Conservation (phyloP, 2,888 invertebrate genomes). For the Oscheius sp. region DNA sequence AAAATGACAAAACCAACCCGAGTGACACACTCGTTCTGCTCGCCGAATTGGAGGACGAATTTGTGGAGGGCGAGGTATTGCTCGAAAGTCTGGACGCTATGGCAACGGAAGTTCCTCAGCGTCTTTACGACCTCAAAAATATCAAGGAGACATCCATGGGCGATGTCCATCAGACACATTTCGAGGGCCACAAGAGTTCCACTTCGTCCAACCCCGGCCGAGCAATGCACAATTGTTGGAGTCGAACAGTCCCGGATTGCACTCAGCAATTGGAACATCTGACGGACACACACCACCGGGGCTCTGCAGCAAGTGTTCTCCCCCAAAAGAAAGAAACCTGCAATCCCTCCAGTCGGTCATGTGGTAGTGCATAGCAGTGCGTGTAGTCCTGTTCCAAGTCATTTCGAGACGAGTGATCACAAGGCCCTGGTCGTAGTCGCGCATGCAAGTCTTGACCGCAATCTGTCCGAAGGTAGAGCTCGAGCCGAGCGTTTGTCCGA, state of each 20-base stretch:
- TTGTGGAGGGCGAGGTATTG: conserved; percentile 45
- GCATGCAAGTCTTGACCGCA: not conserved
- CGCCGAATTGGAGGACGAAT: conserved; percentile 39
- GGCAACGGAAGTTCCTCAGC: conserved; percentile 31
- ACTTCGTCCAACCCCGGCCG: conserved; percentile 41
- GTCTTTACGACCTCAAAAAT: conserved; percentile 32
- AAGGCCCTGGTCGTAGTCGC: not conserved
- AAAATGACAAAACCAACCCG: too few species aligned
- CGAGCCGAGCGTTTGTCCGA: not conserved
- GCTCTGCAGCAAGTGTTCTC: too few species aligned
- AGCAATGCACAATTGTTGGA: conserved; percentile 41
- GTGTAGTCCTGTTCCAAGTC: conserved; percentile 21
- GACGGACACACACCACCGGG: not conserved
- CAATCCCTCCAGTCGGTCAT: conserved; percentile 47
- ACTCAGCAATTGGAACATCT: conserved; percentile 2
- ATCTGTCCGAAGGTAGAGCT: not conserved
- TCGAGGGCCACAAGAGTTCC: conserved; percentile 25
- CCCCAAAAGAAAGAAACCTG: too few species aligned
- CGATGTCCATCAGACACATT: conserved; percentile 22
- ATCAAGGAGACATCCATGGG: not conserved
- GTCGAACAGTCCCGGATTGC: not conserved
- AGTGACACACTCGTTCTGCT: too few species aligned
- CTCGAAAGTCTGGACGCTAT: conserved; percentile 40
- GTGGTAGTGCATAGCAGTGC: conserved; percentile 35
- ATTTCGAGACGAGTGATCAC: conserved; percentile 4